phyloP scores from a whole-genome alignment of 53 echinoderm and acorn worm genomes.

The Apostichopus leukothele region DNA sequence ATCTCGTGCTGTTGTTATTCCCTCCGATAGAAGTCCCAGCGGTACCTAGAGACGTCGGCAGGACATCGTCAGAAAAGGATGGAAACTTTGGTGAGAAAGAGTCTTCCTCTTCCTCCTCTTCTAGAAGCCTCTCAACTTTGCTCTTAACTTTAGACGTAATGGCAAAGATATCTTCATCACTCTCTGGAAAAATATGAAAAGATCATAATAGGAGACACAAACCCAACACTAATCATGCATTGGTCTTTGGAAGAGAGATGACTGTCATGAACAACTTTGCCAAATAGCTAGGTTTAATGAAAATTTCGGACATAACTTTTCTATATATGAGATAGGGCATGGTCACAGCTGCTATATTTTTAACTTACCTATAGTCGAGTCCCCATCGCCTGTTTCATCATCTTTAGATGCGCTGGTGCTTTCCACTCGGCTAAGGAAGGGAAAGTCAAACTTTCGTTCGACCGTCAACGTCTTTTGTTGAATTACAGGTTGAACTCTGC shows the following conservation, averaged over 20 bases:
- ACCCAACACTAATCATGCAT: too few relatives aligned
- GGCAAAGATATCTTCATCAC: conserved; percentile 38
- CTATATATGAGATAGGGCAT: too few relatives aligned
- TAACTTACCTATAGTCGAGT: too few relatives aligned
- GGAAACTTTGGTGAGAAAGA: conserved; percentile 35
- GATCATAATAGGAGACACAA: too few relatives aligned
- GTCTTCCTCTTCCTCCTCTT: conserved; percentile 37
- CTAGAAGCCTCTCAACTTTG: conserved; percentile 17
- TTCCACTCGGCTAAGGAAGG: background rate
- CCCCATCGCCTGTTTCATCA: background rate
- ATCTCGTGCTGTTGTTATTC: background rate
- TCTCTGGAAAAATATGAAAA: conserved; percentile 12
- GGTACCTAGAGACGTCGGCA: background rate
- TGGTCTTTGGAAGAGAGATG: too few relatives aligned
- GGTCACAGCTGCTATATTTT: too few relatives aligned
- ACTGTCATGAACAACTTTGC: too few relatives aligned
- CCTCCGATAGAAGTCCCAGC: background rate
- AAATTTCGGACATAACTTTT: too few relatives aligned
- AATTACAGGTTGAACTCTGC: background rate
- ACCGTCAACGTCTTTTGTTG: background rate
- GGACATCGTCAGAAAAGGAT: background rate
- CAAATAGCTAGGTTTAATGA: too few relatives aligned
- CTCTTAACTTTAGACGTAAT: conserved; percentile 28
- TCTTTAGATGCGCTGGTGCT: background rate
- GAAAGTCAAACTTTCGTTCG: background rate